A percentile compares a stretch with the other conserved stretches of the same genome.
Conservation (phyloP, 2,797 vertebrate species). For the Pagetopsis macropterus region DNA sequence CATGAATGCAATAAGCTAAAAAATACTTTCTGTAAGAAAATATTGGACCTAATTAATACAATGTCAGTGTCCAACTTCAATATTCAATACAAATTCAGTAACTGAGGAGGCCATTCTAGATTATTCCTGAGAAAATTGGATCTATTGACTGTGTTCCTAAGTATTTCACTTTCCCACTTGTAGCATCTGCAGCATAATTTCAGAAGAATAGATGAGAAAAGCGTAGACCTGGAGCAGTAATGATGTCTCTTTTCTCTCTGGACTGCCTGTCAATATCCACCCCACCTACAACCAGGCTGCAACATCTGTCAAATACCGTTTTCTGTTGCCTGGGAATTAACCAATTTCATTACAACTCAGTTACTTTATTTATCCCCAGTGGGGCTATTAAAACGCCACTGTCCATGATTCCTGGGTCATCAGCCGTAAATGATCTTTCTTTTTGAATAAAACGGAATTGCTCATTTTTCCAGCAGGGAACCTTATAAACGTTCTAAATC, state of each 20-base stretch:
- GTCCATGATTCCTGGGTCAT: conserved; percentile 5
- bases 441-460: conserved; percentile 14
- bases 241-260: conserved; percentile 34
- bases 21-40: conserved; percentile 7
- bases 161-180: conserved; percentile 45
- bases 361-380: conserved; percentile 3
- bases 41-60: conserved; percentile 18
- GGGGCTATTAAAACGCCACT: conserved; percentile 7
- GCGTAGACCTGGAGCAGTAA: conserved; percentile 31
- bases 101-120: conserved; percentile 56
- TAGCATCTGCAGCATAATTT: conserved; percentile 52
- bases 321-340: conserved; percentile 22
- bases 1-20: not conserved
- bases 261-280: conserved; percentile 32
- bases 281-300: conserved; percentile 31
- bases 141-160: conserved; percentile 56
- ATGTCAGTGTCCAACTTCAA: conserved; percentile 22
- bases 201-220: conserved; percentile 49
- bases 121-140: conserved; percentile 63
- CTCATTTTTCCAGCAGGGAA: not conserved
- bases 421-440: not conserved
- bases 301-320: conserved; percentile 29
- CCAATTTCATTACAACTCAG: conserved; percentile 25
- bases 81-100: conserved; percentile 40
- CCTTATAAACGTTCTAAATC: not conserved